Percentiles rank a stretch among this genome's conserved stretches.
Evolutionary conservation across 2,113 vertebrate genomes (phyloP).

Genomic region (Zosterops japonicus): DNA sequence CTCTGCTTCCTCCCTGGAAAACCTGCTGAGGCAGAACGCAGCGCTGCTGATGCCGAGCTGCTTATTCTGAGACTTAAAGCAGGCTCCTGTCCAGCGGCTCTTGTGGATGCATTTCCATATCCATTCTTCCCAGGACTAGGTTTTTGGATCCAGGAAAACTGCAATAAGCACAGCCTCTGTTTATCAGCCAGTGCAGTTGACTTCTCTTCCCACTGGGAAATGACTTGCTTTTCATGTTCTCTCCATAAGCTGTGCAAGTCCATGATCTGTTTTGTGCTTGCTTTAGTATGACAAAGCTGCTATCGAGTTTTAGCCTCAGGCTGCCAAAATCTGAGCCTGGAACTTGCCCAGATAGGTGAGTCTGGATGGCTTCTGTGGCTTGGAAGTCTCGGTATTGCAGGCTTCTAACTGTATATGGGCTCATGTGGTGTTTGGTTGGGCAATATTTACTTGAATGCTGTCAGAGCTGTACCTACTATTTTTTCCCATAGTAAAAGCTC

Average conservation of each 20-base stretch:
- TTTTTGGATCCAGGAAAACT: background rate
- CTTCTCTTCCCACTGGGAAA: background rate
- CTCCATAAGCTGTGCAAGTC: background rate
- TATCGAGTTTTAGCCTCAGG: conserved; percentile 35
- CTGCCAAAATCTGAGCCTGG: conserved; percentile 39
- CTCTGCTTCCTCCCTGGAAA: background rate
- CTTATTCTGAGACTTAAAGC: background rate
- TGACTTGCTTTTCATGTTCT: background rate
- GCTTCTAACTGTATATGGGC: background rate
- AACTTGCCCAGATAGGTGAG: conserved; percentile 45
- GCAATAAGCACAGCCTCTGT: background rate
- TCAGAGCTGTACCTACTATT: background rate
- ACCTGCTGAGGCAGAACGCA: background rate
- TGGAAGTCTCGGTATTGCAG: background rate
- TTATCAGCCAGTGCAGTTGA: background rate
- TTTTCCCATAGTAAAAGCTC: background rate
- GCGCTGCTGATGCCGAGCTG: background rate
- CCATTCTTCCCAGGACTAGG: background rate
- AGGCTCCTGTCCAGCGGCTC: background rate
- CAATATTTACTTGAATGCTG: background rate
- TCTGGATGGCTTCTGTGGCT: background rate
- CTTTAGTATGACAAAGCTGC: conserved; percentile 31
- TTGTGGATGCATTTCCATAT: background rate
- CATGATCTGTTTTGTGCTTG: background rate
- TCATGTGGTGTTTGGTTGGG: background rate